Evolutionary conservation across 1,140 invertebrate species (phyloP), one percentile per base, ranked within the genome.

Genomic region (Trypoxylus dichotomus): DNA sequence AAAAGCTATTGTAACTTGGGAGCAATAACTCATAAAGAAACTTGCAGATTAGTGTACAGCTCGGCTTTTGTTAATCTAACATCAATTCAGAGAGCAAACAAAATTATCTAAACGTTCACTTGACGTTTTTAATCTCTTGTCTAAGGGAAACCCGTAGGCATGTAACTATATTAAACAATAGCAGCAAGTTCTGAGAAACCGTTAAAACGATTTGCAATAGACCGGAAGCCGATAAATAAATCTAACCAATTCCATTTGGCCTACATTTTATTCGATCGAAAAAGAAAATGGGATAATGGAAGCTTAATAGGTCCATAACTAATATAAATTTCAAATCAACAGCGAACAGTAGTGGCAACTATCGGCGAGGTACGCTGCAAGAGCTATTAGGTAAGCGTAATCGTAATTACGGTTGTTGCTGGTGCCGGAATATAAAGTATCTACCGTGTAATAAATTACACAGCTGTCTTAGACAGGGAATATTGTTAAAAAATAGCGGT

Each of bases 401-500:
- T 27, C 60, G 60, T 68, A 68, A 68, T 68, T 68, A 68, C 60
- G 19, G 21, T 68, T 24, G 60, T 68, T 27, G 60, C 24, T 68
- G 11, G 24, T 15, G 21, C 24, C 15, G 47, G 15, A 19, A 29
- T 29, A 15, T 68, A 68, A 29, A 68, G 24, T 68, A 68, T 68
- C 24, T 24, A 24, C 60, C 24, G 60, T 3, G 27, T 68, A 68
- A 68, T 68, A 68, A 68, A 68, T 68, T 68, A 68, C 24, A 68
- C 24, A 68, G 60, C 60, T 68, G 60, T 68, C 60, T 68, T 68
- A 68, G 60, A 68, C 21, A 68, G 27, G 60, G 21, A 27, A 68
- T 29, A 68, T 68, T 68, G 60, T 27, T 68, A 68, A 68, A 68
- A 54, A 68, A 24, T 68, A 68, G 21, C 60, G 19, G 60, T 27